Percentiles rank a stretch among this genome's conserved stretches.
phyloP scores from a whole-genome alignment of 2,888 invertebrate genomes.

The Sinodicranocentrus sp. region DNA sequence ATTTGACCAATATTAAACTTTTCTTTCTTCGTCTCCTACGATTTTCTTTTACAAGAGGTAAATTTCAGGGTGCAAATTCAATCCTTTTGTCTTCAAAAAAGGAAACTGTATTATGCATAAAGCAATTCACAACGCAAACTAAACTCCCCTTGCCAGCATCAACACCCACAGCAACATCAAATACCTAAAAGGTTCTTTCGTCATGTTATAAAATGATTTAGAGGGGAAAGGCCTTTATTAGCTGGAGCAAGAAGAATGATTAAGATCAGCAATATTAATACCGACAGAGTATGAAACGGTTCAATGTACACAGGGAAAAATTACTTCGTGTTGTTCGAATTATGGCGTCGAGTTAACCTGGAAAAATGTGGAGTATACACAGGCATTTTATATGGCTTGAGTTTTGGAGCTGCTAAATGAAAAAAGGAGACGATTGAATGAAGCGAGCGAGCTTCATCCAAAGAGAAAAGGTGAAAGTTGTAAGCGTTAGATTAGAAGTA shows the following conservation, averaged over 20 bases:
- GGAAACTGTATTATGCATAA: background rate
- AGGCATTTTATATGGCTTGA: too few relatives aligned
- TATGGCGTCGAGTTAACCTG: too few relatives aligned
- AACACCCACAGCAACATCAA: background rate
- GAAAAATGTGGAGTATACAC: too few relatives aligned
- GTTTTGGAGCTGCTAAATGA: too few relatives aligned
- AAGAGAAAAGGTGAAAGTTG: too few relatives aligned
- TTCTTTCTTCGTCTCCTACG: background rate
- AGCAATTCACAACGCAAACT: background rate
- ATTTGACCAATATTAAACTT: constrained; percentile 2
- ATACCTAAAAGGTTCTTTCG: constrained; percentile 5
- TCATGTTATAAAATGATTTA: constrained; percentile 36
- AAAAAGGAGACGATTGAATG: too few relatives aligned
- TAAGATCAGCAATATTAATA: constrained; percentile 20
- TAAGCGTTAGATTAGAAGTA: too few relatives aligned
- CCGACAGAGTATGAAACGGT: background rate
- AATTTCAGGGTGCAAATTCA: constrained; percentile 1
- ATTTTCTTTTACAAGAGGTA: background rate
- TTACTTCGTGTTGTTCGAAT: too few relatives aligned
- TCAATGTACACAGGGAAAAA: background rate
- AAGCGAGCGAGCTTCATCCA: too few relatives aligned
- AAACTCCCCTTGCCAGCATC: background rate
- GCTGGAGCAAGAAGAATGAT: constrained; percentile 16
- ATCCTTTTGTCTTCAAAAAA: background rate
- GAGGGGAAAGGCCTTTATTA: constrained; percentile 31